Conservation (phyloP, 2,113 vertebrate genomes). For the Capra hircus region DNA sequence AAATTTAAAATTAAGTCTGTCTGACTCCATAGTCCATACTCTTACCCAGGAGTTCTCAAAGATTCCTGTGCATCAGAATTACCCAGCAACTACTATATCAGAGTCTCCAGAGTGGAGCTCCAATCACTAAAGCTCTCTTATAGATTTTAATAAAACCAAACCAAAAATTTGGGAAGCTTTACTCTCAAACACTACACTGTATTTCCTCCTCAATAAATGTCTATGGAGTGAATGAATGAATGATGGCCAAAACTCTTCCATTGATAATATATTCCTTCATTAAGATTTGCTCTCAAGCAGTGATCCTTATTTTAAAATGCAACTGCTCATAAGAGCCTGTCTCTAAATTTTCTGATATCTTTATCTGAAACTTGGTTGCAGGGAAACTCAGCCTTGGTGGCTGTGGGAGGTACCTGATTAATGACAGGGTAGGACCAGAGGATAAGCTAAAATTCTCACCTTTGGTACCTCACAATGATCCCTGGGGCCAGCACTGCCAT, state of each 20-base stretch:
- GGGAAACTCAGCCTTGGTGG: not conserved
- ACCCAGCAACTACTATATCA: not conserved
- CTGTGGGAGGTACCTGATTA: not conserved
- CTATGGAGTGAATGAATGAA: not conserved
- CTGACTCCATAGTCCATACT: not conserved
- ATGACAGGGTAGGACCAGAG: not conserved
- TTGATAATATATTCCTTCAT: not conserved
- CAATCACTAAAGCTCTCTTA: not conserved
- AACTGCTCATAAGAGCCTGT: not conserved
- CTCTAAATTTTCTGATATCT: not conserved
- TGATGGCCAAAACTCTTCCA: not conserved
- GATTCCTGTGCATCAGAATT: not conserved
- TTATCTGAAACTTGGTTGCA: not conserved
- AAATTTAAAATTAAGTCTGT: not conserved
- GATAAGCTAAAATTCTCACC: not conserved
- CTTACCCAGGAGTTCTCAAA: not conserved
- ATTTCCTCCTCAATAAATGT: not conserved
- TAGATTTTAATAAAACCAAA: not conserved
- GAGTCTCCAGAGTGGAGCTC: not conserved
- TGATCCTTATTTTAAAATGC: not conserved
- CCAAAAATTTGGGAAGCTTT: not conserved
- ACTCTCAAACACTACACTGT: not conserved
- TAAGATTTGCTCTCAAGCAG: not conserved
- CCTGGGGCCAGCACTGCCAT: not conserved
- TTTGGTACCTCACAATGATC: not conserved